phyloP scores from a whole-genome alignment of 1,140 invertebrate species.

The Apolygus lucorum region DNA sequence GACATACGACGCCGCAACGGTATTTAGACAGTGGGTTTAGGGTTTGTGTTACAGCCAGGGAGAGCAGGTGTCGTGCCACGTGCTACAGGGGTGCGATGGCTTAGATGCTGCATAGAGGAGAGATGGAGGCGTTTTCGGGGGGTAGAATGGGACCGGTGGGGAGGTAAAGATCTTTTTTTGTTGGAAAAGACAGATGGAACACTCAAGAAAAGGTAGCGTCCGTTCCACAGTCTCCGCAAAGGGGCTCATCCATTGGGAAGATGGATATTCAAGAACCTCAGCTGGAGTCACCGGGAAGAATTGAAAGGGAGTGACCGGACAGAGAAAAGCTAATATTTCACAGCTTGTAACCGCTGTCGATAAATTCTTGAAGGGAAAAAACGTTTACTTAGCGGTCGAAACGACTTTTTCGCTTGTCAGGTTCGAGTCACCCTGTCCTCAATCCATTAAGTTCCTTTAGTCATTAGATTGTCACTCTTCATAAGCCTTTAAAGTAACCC shows the following conservation, averaged over 20 bases:
- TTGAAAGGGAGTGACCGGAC: not conserved
- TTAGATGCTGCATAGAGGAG: no score
- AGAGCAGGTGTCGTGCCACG: conserved; percentile 7
- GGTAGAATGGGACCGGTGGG: no score
- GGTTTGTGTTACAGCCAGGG: not conserved
- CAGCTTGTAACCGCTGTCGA: no score
- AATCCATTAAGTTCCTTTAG: no score
- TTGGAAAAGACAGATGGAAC: not conserved
- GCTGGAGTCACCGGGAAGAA: not conserved
- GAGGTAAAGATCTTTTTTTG: not conserved
- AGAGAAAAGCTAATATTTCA: no score
- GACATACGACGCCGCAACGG: not conserved
- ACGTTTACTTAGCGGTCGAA: no score
- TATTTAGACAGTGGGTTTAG: conserved; percentile 1
- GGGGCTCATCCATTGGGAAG: not conserved
- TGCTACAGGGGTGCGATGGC: not conserved
- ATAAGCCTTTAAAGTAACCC: no score
- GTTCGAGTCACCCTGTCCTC: no score
- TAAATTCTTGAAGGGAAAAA: no score
- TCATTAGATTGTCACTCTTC: no score
- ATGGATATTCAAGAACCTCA: not conserved
- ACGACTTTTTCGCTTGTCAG: no score
- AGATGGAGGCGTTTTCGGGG: not conserved
- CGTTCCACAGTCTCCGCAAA: not conserved
- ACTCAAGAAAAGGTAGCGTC: not conserved